phyloP scores from a whole-genome alignment of 1,140 invertebrate species.

The Diachasmimorpha longicaudata region DNA sequence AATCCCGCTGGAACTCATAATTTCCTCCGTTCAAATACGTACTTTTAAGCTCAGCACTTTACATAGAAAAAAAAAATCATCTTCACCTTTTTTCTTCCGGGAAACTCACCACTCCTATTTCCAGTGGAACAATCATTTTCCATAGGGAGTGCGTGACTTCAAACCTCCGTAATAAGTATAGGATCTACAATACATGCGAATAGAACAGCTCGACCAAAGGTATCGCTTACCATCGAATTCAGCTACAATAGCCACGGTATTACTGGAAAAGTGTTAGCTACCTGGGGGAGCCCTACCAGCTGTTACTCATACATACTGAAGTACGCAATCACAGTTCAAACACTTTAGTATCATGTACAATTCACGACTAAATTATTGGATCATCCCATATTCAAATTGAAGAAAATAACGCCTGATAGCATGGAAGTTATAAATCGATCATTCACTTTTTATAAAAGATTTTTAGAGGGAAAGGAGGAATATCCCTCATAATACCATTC shows the following conservation, averaged over 20 bases:
- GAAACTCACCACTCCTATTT: not conserved
- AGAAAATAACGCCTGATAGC: not conserved
- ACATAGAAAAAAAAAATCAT: constrained; percentile 34
- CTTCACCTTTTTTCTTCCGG: not conserved
- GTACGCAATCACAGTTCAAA: not conserved
- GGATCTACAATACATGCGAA: not conserved
- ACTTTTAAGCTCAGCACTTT: not conserved
- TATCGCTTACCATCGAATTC: not conserved
- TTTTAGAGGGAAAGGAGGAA: too few relatives aligned
- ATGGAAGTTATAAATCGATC: not conserved
- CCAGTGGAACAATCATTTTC: not conserved
- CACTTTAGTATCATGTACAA: not conserved
- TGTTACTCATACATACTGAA: not conserved
- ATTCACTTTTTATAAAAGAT: not conserved
- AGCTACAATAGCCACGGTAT: not conserved
- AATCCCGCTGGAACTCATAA: not conserved
- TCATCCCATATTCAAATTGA: not conserved
- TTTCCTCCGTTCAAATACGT: not conserved
- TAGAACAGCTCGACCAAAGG: not conserved
- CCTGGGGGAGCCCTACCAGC: not conserved
- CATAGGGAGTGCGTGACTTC: not conserved
- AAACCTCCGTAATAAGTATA: not conserved
- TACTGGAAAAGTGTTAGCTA: not conserved
- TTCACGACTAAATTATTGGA: not conserved
- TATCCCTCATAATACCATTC: not conserved